Conservation (phyloP, 2,113 vertebrate species). For the Cygnus atratus region DNA sequence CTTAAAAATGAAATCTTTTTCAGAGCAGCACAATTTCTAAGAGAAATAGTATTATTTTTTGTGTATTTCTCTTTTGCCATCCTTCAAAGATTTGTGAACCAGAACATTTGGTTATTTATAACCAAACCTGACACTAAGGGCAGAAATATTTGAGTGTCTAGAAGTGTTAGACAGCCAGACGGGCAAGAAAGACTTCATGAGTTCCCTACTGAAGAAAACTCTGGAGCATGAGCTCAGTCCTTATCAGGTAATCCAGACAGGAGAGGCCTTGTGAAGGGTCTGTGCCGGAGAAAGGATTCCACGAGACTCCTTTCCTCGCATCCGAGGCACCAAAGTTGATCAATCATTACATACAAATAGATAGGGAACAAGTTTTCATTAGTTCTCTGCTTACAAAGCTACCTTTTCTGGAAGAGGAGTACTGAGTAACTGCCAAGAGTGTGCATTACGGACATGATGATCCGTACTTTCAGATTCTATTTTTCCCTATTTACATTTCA, state of each 20-base stretch:
- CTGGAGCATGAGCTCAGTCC: background rate
- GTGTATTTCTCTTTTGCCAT: background rate
- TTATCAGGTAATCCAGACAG: background rate
- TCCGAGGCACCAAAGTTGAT: background rate
- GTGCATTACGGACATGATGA: background rate
- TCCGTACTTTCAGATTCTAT: background rate
- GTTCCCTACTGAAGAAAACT: background rate
- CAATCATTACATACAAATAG: background rate
- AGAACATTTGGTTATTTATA: background rate
- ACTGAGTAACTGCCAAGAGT: background rate
- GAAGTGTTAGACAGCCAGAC: background rate
- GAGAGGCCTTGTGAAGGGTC: background rate
- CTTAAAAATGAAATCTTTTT: fast-evolving
- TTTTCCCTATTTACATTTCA: background rate
- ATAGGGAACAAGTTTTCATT: background rate
- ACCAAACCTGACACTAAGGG: background rate
- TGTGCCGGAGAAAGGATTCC: background rate
- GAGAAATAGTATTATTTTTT: background rate
- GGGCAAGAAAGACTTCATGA: background rate
- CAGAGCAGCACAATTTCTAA: background rate
- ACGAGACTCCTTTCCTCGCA: background rate
- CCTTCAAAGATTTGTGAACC: background rate
- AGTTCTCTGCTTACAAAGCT: background rate
- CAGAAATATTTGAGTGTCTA: background rate
- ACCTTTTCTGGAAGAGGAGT: background rate